Conservation (phyloP, 2,797 vertebrate genomes). For the Syngnathus rostellatus region DNA sequence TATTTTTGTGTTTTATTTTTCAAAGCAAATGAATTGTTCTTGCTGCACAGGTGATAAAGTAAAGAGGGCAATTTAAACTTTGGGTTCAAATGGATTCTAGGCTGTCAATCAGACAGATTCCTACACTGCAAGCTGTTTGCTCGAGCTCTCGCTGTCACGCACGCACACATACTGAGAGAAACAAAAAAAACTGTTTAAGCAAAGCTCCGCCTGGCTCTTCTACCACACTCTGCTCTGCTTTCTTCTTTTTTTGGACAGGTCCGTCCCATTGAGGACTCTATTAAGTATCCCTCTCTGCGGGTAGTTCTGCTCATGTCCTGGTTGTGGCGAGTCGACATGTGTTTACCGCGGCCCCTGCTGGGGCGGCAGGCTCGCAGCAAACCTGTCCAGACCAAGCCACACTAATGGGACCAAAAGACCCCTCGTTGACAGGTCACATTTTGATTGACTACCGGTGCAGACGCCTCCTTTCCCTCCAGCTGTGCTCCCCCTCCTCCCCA, state of each 20-base stretch:
- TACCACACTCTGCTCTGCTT: conserved; percentile 37
- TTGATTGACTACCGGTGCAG: conserved; percentile 40
- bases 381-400: conserved; percentile 62
- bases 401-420: conserved; percentile 69
- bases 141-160: neutral
- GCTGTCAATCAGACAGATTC: conserved; percentile 50
- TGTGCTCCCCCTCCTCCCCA: conserved; percentile 64
- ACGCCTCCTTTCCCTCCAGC: conserved; percentile 58
- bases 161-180: neutral
- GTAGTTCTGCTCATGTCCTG: conserved; percentile 54
- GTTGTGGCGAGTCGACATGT: conserved; percentile 70
- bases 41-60: neutral
- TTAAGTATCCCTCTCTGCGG: conserved; percentile 54
- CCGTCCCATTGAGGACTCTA: conserved; percentile 60
- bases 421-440: conserved; percentile 50
- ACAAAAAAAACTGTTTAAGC: conserved; percentile 43
- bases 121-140: conserved; percentile 49
- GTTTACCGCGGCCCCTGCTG: conserved; percentile 74
- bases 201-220: conserved; percentile 49
- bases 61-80: conserved; percentile 1
- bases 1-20: conserved; percentile 1
- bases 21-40: conserved; percentile 3
- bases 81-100: conserved; percentile 8
- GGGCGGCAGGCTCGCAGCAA: conserved; percentile 57
- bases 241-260: conserved; percentile 67